Conservation (phyloP, 2,797 vertebrate species). For the Gadopsis bispinosus region DNA sequence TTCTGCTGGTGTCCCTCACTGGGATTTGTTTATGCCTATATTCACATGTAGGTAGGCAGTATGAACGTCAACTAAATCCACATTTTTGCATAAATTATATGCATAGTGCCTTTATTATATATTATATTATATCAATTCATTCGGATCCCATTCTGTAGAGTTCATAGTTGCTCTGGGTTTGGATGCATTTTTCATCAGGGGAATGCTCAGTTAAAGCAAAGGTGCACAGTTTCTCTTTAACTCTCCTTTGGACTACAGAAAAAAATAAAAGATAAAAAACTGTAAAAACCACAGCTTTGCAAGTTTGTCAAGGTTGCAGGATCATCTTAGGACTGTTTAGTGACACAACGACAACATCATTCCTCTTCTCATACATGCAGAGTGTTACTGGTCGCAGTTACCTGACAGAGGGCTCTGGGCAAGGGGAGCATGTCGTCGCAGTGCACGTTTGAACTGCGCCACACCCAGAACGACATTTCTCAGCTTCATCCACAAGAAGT, state of each 20-base stretch:
- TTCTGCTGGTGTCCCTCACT: background rate
- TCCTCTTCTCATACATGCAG: background rate
- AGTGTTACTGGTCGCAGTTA: constrained; percentile 61
- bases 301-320: background rate
- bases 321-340: background rate
- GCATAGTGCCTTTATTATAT: background rate
- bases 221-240: background rate
- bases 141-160: background rate
- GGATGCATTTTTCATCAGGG: background rate
- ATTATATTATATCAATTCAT: background rate
- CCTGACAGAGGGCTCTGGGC: constrained; percentile 89
- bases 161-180: background rate
- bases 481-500: constrained; percentile 98
- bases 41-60: background rate
- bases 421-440: constrained; percentile 86
- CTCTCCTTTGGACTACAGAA: background rate
- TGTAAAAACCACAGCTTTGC: background rate
- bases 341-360: background rate
- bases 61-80: background rate
- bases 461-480: constrained; percentile 94
- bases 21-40: background rate
- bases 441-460: constrained; percentile 94
- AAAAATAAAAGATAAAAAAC: no score
- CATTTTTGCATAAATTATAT: background rate
- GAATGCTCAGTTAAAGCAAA: background rate